Evolutionary conservation across 2,113 vertebrate genomes (phyloP), one percentile per base, ranked within the genome.

Genomic region (Bufo gargarizans): DNA sequence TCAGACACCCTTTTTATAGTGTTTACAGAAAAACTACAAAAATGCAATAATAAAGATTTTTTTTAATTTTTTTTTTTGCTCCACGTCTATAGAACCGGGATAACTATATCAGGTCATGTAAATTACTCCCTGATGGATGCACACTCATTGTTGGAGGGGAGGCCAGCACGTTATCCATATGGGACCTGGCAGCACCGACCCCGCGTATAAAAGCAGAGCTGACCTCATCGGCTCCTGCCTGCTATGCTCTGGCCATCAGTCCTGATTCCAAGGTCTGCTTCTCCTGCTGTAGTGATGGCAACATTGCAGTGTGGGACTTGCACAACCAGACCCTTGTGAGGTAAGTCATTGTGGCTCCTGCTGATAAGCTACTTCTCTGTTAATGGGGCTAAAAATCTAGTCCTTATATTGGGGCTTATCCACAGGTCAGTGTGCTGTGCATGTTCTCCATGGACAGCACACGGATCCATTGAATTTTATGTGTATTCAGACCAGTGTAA

Each of bases 261-360:
- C 98, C 98, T 0, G 98, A 99, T 88, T 99, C 98, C 94, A 99
- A 99, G 94, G 98, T 99, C 90, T 99, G 98, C 94, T 99, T 99
- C 94, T 99, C 98, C 12, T 99, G 98, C 96, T 99, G 98, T 93
- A 99, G 98, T 0, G 98, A 99, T n/a, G 98, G 98, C 65, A 99
- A 99, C 95, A 99, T 99, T 0, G 98, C 98, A 0, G 98, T 99
- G 86, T 99, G 98, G 98, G 98, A 99, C 94, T 96, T 99, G 82
- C 98, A 99, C 93, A 99, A 99, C 94, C 98, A 99, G 95, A 99
- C 98, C 0, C 92, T 99, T 7, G 98, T 99, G 93, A 98, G 98
- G 98, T 99, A 58, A 92, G 96, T 74, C 5, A 67, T n/a, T 59
- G 56, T 14, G 16, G 4, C 7, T 20, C 61, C 58, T 59, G 14